phyloP scores from a whole-genome alignment of 2,888 invertebrate species.

The Metalampra italica region DNA sequence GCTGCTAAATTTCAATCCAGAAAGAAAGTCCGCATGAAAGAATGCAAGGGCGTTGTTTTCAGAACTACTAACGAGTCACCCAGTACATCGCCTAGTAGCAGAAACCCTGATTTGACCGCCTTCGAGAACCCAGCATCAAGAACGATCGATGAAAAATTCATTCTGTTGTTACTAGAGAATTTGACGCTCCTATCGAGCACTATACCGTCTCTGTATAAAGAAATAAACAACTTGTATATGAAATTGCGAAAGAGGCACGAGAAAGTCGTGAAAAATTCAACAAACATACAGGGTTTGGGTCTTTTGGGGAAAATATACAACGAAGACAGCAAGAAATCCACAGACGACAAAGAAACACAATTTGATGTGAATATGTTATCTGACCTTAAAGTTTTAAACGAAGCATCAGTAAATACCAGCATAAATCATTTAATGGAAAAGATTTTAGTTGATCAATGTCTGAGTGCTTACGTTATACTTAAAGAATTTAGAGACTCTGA shows the following conservation, averaged over 20 bases:
- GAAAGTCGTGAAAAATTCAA: conserved; percentile 25
- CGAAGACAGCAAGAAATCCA: conserved; percentile 25
- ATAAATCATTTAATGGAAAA: background rate
- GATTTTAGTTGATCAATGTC: conserved; percentile 13
- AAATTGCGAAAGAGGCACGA: conserved; percentile 50
- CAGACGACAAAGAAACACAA: conserved; percentile 32
- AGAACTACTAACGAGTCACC: conserved; percentile 13
- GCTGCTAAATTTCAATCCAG: conserved; percentile 23
- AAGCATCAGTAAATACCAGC: conserved; percentile 5
- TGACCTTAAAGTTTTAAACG: conserved; percentile 3
- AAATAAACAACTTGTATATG: conserved; percentile 44
- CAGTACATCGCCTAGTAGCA: conserved; percentile 9
- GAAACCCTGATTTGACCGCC: conserved; percentile 26
- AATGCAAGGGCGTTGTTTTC: conserved; percentile 17
- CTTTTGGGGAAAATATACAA: conserved; percentile 54
- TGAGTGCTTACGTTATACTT: conserved; percentile 12
- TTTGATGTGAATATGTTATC: conserved; percentile 20
- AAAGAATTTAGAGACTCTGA: background rate
- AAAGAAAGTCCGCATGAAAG: conserved; percentile 27
- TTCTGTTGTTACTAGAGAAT: conserved; percentile 55
- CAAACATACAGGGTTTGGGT: conserved; percentile 22
- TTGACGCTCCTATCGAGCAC: conserved; percentile 47
- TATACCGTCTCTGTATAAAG: conserved; percentile 44
- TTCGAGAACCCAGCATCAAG: conserved; percentile 39
- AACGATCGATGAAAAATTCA: conserved; percentile 55